Base-by-base conservation (phyloP, 2,797 vertebrate species). In the Borostomias antarcticus region DNA sequence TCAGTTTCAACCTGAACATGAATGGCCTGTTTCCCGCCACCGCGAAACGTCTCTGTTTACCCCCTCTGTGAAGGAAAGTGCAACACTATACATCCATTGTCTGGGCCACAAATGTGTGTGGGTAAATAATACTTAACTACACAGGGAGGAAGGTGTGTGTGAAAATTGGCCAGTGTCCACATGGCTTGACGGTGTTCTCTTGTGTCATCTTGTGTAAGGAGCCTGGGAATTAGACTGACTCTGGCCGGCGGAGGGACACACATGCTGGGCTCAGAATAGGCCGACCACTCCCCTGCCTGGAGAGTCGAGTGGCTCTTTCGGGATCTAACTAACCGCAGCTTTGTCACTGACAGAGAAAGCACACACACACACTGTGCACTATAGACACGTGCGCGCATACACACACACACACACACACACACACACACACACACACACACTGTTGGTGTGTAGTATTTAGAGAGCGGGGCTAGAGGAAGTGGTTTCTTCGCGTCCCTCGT, bases 111-210 rank as follows among this genome's bases (percentile, higher is more conserved):
- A 74, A 67, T 69, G 72, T 40, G 51, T 13, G 65, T 52, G 4
- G 53, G 76, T 76, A 80, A 80, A 73, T 77, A 74, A 75, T 80
- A 78, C 74, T 74, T 67, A 54, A 62, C 54, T 37, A 68, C 68
- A 77, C 71, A 73, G 59, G 28, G 15, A 28, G 30, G 7, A 10
- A 15, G 64, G 43, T 51, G 68, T 58, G 66, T 66, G 58, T 74
- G 60, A 52, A 62, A 58, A 37, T 71, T 37, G 66, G 69, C 64
- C 47, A 69, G n/a, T 53, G 29, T 56, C 6, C n/a, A 3, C 6
- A 30, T 33, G 32, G 5, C 13, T 32, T 60, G 30, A n/a, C n/a
- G 25, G 47, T 6, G 48, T 19, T 50, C 48, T 1, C 48, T 23
- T 51, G 2, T 51, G 1, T 51, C 25, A 10, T 13, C 23, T 51